Base-by-base conservation (phyloP, 2,888 invertebrate species). In the Caradrina clavipalpis region DNA sequence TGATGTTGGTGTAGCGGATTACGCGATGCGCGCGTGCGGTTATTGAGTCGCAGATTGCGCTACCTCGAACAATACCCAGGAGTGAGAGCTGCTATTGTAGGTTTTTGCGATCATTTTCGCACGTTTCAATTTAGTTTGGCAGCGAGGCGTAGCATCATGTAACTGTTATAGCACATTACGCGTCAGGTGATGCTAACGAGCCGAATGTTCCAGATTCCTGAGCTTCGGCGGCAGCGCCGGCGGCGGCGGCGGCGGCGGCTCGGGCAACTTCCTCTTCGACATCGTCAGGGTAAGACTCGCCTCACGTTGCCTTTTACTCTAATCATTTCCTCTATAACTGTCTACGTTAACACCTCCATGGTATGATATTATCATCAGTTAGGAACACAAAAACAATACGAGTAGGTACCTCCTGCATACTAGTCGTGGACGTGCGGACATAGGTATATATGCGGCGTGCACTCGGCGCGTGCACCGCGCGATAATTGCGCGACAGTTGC, bases 231-330 rank as follows among this genome's bases (percentile, higher is more conserved):
- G 91, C 35, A 94, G 95, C 69, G 93, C 91, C 22, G 94, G 92
- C 65, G 94, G 92, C 69, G 93, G 94, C 22, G 97, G 96, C 75
- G 96, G 96, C 58, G 98, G 97, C 80, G 98, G 98, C 66, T 98
- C 98, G 61, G 98, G 98, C 77, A 98, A 98, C 96, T 98, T 98
- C 96, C 96, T 98, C 83, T 98, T 98, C 94, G 98, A 98, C 93
- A 97, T 98, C 91, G 98, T 98, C 92, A 97, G 98, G 97, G 98
- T 98, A 96, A 98, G 98, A 13, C 96, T 19, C 42, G 5, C 15
- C 56, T 56, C 15, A 6, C 17, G 39, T 35, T 15, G 17, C n/a
- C 19, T 26, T 55, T 54, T 21, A 53, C 31, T 31, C 13, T 22
- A 54, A 45, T 47, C 35, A 22, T 42, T 58, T 45, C 42, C n/a